These are phyloP conservation scores for Laspeyria flexula DNA, from an alignment of 2,888 invertebrate genomes.

Conservation along the genomic window DNA sequence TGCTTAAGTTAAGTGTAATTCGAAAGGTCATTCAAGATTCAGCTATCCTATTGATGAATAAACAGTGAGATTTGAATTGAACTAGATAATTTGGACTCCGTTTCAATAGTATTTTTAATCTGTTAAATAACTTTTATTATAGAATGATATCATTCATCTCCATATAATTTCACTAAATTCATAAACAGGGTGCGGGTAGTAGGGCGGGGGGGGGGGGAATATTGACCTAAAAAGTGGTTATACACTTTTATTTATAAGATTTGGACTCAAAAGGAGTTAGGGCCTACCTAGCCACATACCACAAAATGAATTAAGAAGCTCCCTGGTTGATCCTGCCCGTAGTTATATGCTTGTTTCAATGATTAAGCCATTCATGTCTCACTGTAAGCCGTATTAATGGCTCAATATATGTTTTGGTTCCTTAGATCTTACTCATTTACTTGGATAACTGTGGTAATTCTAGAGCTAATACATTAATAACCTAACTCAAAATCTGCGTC, in stretches of 20 bases:
- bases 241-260: too few relatives aligned
- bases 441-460: conserved; percentile 88
- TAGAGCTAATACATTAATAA: conserved; percentile 77
- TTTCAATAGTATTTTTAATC: too few relatives aligned
- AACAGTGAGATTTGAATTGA: not conserved
- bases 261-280: too few relatives aligned
- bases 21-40: not conserved
- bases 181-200: too few relatives aligned
- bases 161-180: too few relatives aligned
- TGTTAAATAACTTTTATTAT: too few relatives aligned
- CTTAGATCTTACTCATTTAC: conserved; percentile 61
- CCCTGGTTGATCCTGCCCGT: conserved; percentile 86
- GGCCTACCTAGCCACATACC: too few relatives aligned
- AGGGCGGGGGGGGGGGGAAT: too few relatives aligned
- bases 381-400: conserved; percentile 85
- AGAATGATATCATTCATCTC: too few relatives aligned
- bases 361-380: conserved; percentile 85
- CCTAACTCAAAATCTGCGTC: too few relatives aligned
- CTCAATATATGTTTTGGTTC: conserved; percentile 86
- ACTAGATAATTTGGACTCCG: not conserved
- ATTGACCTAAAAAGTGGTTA: too few relatives aligned
- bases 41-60: not conserved
- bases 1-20: not conserved
- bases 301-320: too few relatives aligned
- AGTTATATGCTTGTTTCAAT: conserved; percentile 89